These are phyloP conservation scores for Chrosomus eos DNA, from an alignment of 2,797 vertebrate genomes.

Conservation along the genomic window DNA sequence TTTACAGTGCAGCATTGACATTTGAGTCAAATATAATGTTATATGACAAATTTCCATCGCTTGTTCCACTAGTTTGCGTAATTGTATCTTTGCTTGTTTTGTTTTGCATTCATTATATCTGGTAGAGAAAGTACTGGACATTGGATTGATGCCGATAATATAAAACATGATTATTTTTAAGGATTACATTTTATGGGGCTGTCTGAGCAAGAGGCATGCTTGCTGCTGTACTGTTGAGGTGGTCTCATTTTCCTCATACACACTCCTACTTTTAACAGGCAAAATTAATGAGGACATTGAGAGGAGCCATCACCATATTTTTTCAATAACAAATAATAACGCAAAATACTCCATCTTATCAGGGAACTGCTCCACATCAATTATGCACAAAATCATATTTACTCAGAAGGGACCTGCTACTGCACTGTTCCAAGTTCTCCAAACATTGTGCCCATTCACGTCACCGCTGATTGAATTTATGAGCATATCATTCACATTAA, in stretches of 20 bases:
- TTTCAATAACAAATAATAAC: conserved; percentile 61
- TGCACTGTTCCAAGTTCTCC: conserved; percentile 49
- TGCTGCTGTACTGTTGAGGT: conserved; percentile 55
- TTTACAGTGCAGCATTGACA: conserved; percentile 13
- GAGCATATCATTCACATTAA: conserved; percentile 56
- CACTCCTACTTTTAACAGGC: conserved; percentile 59
- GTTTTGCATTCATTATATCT: conserved; percentile 36
- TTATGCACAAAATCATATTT: conserved; percentile 53
- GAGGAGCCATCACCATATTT: conserved; percentile 63
- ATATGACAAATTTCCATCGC: conserved; percentile 25
- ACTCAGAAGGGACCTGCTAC: conserved; percentile 48
- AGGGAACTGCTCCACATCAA: conserved; percentile 51
- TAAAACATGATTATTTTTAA: conserved; percentile 58
- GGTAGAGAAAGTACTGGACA: conserved; percentile 39
- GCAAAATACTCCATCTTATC: conserved; percentile 55
- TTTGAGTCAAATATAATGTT: conserved; percentile 22
- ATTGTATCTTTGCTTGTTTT: conserved; percentile 36
- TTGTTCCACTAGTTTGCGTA: conserved; percentile 17
- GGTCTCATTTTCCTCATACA: conserved; percentile 56
- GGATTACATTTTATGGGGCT: conserved; percentile 64
- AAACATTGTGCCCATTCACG: conserved; percentile 49
- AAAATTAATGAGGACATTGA: conserved; percentile 69
- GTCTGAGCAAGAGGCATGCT: conserved; percentile 52
- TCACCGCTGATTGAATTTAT: conserved; percentile 60
- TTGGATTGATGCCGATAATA: conserved; percentile 16